phyloP scores from a whole-genome alignment of 2,888 invertebrate species.

The Amitus sp. region DNA sequence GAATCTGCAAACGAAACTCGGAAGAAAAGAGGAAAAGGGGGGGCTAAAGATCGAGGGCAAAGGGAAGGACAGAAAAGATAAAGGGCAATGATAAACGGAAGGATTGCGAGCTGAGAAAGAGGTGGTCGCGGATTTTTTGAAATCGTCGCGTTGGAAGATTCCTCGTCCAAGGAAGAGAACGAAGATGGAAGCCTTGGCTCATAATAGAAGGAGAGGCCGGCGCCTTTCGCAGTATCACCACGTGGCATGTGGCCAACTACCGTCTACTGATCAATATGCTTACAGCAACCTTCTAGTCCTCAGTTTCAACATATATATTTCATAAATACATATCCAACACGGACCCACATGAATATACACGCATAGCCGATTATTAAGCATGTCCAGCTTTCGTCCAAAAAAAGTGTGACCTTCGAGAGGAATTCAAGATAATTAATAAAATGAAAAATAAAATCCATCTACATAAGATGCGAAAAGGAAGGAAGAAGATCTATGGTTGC shows the following conservation, averaged over 20 bases:
- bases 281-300: slow-evolving; percentile 52
- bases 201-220: slow-evolving; percentile 64
- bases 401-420: no score
- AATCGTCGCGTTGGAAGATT: no score
- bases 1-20: slow-evolving; percentile 12
- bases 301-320: slow-evolving; percentile 31
- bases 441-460: no score
- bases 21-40: slow-evolving; percentile 30
- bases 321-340: slow-evolving; percentile 26
- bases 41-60: no score
- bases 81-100: slow-evolving; percentile 32
- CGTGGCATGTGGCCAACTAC: slow-evolving; percentile 66
- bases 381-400: no score
- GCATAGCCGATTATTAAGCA: no score
- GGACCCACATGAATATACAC: no score
- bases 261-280: slow-evolving; percentile 66
- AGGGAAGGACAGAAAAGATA: slow-evolving; percentile 30
- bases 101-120: slow-evolving; percentile 30
- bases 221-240: slow-evolving; percentile 64
- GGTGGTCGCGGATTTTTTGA: slow-evolving; percentile 49
- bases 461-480: no score
- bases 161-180: slow-evolving; percentile 49
- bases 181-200: slow-evolving; percentile 64
- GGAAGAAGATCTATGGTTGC: no score
- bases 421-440: no score